phyloP scores from a whole-genome alignment of 2,888 invertebrate species.

The Glyphotaelius pellucidus region DNA sequence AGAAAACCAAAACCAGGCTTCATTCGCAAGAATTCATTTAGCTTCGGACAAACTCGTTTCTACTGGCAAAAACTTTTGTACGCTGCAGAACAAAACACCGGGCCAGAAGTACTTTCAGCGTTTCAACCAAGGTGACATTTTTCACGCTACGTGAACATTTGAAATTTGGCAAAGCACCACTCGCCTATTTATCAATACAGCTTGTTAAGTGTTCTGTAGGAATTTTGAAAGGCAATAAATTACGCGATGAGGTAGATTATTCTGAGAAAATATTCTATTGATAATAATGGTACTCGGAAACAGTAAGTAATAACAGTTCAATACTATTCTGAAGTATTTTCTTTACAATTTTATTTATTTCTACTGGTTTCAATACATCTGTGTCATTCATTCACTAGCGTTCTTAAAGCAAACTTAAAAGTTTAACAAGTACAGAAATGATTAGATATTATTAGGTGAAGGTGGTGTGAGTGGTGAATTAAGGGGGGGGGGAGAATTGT shows the following conservation, averaged over 20 bases:
- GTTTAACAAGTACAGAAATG: too few relatives aligned
- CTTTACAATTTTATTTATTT: too few relatives aligned
- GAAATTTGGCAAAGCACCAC: neutral
- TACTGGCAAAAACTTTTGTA: neutral
- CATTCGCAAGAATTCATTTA: constrained; percentile 1
- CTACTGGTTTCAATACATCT: too few relatives aligned
- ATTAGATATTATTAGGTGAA: too few relatives aligned
- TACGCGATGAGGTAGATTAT: neutral
- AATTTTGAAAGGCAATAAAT: neutral
- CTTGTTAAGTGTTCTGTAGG: neutral
- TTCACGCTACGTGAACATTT: neutral
- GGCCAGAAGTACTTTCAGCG: neutral
- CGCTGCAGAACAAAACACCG: neutral
- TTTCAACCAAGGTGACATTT: neutral
- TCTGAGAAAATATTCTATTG: neutral
- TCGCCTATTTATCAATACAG: neutral
- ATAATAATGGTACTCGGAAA: neutral
- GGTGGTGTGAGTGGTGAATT: too few relatives aligned
- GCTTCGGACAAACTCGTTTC: neutral
- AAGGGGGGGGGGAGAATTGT: too few relatives aligned
- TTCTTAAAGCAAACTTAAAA: too few relatives aligned
- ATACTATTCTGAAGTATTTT: neutral
- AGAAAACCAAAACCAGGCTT: neutral
- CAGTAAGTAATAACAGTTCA: neutral
- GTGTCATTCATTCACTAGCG: too few relatives aligned